phyloP scores from a whole-genome alignment of 2,113 vertebrate genomes.

The Merops nubicus region DNA sequence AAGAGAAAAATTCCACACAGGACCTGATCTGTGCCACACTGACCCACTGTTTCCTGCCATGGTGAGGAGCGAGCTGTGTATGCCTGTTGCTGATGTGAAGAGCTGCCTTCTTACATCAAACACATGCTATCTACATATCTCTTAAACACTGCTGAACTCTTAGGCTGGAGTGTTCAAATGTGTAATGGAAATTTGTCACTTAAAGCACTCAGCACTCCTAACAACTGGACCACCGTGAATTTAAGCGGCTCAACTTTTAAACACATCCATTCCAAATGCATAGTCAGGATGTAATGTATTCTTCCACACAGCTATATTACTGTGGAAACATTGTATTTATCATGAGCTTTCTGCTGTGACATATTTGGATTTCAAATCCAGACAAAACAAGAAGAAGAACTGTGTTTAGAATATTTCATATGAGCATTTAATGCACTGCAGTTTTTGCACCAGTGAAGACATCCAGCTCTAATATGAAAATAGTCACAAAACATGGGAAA shows the following conservation, averaged over 20 bases:
- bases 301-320: background rate
- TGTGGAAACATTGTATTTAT: background rate
- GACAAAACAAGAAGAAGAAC: background rate
- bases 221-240: background rate
- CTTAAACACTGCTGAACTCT: background rate
- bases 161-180: background rate
- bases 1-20: background rate
- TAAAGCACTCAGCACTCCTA: background rate
- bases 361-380: background rate
- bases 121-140: background rate
- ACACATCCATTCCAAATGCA: background rate
- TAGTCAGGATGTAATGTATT: no score
- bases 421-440: background rate
- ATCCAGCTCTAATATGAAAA: background rate
- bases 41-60: rapidly evolving
- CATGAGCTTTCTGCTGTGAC: background rate
- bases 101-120: background rate
- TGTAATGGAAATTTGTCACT: background rate
- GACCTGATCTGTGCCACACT: background rate
- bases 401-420: background rate
- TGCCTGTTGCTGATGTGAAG: rapidly evolving
- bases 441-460: background rate
- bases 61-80: rapidly evolving
- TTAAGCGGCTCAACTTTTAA: background rate
- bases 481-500: background rate